Evolutionary conservation across 1,140 invertebrate species (phyloP).

Genomic region (Platyura marginata): DNA sequence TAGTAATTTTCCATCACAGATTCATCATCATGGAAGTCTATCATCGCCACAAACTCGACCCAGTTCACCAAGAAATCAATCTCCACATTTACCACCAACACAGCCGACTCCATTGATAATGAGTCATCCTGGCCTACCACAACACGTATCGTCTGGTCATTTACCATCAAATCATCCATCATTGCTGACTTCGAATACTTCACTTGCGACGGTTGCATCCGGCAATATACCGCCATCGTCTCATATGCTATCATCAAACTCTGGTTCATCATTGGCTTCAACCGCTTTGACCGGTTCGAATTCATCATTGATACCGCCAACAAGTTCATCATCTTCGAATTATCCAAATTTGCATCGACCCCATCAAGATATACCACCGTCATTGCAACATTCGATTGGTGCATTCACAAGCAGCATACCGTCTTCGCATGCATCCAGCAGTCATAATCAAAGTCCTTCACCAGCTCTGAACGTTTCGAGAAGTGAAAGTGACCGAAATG

Average conservation of each 20-base stretch:
- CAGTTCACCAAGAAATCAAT: slow-evolving; percentile 14
- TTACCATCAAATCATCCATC: slow-evolving; percentile 5
- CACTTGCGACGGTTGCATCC: neutral
- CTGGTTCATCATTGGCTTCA: no score
- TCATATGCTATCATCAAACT: neutral
- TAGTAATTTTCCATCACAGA: slow-evolving; percentile 20
- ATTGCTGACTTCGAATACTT: neutral
- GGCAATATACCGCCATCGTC: neutral
- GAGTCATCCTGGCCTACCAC: neutral
- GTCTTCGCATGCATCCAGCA: slow-evolving; percentile 23
- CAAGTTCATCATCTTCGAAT: neutral
- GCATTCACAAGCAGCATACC: no score
- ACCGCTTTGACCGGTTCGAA: no score
- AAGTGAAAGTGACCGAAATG: neutral
- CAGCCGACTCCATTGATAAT: neutral
- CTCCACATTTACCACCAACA: slow-evolving; percentile 6
- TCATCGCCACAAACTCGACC: slow-evolving; percentile 12
- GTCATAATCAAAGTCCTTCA: slow-evolving; percentile 20
- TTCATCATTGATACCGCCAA: neutral
- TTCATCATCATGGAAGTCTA: slow-evolving; percentile 14
- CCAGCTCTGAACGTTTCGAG: slow-evolving; percentile 13
- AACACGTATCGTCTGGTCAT: neutral
- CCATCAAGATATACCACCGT: slow-evolving; percentile 1
- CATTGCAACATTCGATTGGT: neutral
- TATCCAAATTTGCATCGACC: neutral